Conservation (phyloP, 1,140 invertebrate species). For the Medauroidea extradentata region DNA sequence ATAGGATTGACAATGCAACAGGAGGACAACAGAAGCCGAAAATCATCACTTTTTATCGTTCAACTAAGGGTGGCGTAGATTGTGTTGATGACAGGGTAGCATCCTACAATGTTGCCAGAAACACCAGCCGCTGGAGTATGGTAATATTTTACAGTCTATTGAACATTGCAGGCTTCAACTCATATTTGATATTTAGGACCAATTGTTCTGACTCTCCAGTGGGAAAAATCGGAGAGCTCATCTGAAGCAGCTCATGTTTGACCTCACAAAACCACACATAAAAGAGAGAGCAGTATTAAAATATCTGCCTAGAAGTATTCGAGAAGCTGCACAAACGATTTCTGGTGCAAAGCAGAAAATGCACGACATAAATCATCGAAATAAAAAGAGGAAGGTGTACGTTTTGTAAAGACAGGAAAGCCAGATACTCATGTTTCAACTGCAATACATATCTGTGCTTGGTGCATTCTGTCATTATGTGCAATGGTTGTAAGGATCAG, state of each 20-base stretch:
- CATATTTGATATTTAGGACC: background rate
- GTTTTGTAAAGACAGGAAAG: background rate
- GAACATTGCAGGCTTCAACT: background rate
- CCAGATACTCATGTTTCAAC: background rate
- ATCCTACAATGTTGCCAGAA: conserved; percentile 21
- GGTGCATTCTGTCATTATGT: background rate
- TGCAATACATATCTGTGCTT: background rate
- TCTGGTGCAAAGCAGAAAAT: background rate
- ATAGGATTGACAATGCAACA: conserved; percentile 19
- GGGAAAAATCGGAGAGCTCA: background rate
- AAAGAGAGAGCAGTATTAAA: too few relatives aligned
- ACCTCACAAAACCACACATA: background rate
- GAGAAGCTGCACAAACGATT: background rate
- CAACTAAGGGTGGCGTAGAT: conserved; percentile 43
- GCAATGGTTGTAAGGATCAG: background rate
- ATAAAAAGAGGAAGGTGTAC: background rate
- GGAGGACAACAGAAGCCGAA: conserved; percentile 34
- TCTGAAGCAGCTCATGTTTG: background rate
- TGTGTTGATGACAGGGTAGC: conserved; percentile 33
- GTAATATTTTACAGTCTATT: background rate
- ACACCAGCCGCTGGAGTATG: conserved; percentile 5
- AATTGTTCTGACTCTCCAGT: background rate
- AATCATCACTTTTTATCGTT: conserved; percentile 39
- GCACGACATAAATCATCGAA: background rate
- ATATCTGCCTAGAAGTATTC: background rate